Evolutionary conservation across 2,113 vertebrate genomes (phyloP), one percentile per base, ranked within the genome.

Genomic region (Australoheros scitulus): DNA sequence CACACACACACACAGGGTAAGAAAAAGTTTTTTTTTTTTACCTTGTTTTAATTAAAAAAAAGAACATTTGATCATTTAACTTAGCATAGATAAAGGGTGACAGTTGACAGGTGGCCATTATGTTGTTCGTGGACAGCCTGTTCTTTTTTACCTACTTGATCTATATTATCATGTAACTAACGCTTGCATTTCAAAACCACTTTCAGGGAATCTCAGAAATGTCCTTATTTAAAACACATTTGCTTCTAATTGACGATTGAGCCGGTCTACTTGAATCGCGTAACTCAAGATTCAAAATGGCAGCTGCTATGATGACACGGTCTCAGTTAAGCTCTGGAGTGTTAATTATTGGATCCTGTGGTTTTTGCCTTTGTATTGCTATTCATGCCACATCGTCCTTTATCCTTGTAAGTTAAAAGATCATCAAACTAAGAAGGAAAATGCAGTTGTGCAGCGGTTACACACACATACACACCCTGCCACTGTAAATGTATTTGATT

Each of bases 11-110:
- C 81, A 76, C 70, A 81, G 60, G 68, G 50, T 88, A 84, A 88
- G 77, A 24, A 50, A 86, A 76, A 0, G 11, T 76, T 76, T 7
- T 29, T 81, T 80, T 22, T 55, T 74, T 89, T 29, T 58, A 20
- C 24, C 79, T 86, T 76, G 24, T 74, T 88, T 92, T 79, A 86
- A 68, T 41, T 15, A 70, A 11, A 72, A 47, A 74, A 89, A 79
- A 20, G 80, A 82, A 83, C 79, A 82, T 92, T 55, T 88, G 90
- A 89, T 88, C 52, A 43, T 85, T 88, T 86, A 80, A 81, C 76
- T 77, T 43, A 14, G 72, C 68, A 58, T 43, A 22, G 72, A 83
- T 38, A 76, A 77, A 78, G 80, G 70, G 80, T 80, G 85, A 87
- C n/a, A 68, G 24, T 68, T 38, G 13, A 81, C 64, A 78, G 63